These are phyloP conservation scores for Caenorhabditis latens DNA, from an alignment of 1,140 invertebrate species.

Conservation along the genomic window DNA sequence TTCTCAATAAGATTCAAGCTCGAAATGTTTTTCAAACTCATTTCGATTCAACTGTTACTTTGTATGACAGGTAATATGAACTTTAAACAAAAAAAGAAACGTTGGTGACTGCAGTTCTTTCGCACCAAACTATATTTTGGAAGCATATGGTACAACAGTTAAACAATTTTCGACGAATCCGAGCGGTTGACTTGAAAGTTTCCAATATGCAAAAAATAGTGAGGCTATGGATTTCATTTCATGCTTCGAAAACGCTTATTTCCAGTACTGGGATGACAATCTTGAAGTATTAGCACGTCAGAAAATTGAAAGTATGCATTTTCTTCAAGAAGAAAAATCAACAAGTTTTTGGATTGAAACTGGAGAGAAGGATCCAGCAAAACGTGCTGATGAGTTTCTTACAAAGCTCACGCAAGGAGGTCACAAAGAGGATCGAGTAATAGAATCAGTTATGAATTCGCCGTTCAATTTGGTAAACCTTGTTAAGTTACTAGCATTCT, in stretches of 20 bases:
- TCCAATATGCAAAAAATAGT: not conserved
- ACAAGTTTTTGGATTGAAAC: not conserved
- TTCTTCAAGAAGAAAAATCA: not conserved
- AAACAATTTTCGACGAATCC: not conserved
- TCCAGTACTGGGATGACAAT: slow-evolving; percentile 1
- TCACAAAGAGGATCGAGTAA: not conserved
- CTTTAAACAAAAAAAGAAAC: too few relatives aligned
- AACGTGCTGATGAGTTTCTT: not conserved
- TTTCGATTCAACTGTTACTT: too few relatives aligned
- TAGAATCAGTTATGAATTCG: not conserved
- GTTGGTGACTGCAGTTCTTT: not conserved
- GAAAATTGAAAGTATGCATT: not conserved
- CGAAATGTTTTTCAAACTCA: too few relatives aligned
- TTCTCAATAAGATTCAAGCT: too few relatives aligned
- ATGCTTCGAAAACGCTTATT: not conserved
- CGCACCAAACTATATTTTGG: not conserved
- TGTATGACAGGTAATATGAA: not conserved
- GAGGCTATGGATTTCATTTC: not conserved
- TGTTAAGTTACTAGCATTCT: too few relatives aligned
- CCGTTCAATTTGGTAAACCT: not conserved
- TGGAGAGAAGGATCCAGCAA: not conserved
- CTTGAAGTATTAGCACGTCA: not conserved
- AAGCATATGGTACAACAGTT: not conserved
- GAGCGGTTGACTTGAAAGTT: not conserved
- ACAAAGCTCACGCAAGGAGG: not conserved